A percentile compares a stretch with the other conserved stretches of the same genome.
Evolutionary conservation across 2,888 invertebrate species (phyloP).

Genomic region (Blastobasis adustella): DNA sequence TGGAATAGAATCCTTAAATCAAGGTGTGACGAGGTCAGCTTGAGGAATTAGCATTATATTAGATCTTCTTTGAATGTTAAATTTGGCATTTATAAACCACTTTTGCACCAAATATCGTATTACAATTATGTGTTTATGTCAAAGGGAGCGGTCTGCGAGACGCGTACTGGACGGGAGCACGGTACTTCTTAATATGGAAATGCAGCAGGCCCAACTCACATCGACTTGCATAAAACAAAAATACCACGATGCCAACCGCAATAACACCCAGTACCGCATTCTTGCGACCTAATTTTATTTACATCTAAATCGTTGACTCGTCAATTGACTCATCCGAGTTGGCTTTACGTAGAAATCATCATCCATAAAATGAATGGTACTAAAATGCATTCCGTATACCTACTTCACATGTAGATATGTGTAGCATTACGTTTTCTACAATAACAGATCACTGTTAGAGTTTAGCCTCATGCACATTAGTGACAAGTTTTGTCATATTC

Average conservation of each 20-base stretch:
- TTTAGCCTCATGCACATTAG: no score
- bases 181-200: conserved; percentile 50
- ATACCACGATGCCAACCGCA: conserved; percentile 41
- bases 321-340: conserved; percentile 6
- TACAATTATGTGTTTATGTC: conserved; percentile 4
- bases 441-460: no score
- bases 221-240: conserved; percentile 55
- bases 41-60: conserved; percentile 52
- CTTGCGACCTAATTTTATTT: conserved; percentile 37
- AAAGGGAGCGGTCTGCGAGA: conserved; percentile 20
- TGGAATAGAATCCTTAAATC: conserved; percentile 57
- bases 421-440: no score
- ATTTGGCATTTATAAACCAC: conserved; percentile 25
- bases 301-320: conserved; percentile 25
- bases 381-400: no score
- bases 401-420: no score
- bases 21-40: conserved; percentile 57
- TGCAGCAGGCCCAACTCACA: conserved; percentile 42
- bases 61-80: conserved; percentile 30
- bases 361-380: not conserved
- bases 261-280: conserved; percentile 39
- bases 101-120: conserved; percentile 22
- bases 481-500: no score
- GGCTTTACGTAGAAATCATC: conserved; percentile 16
- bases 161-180: conserved; percentile 40